Evolutionary conservation across 2,888 invertebrate species (phyloP), one percentile per base, ranked within the genome.

Genomic region (Taenaris catops): DNA sequence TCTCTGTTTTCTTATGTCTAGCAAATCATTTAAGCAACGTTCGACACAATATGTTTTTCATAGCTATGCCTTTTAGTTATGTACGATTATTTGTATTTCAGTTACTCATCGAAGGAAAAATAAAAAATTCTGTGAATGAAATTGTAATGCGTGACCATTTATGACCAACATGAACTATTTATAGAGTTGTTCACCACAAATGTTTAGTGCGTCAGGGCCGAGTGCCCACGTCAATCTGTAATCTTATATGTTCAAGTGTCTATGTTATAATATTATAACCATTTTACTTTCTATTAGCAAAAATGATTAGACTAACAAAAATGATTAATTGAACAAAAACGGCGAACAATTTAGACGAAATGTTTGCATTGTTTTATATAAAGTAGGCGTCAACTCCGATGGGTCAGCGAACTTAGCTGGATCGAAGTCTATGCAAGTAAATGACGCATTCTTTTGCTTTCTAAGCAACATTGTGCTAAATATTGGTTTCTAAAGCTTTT

Each of bases 141-240:
- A 18, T 33, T 25, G 12, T 21, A 16, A 27, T 10, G 11, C 31
- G 21, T 31, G 26, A 17, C 7, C 20, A 27, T 26, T 35, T 38
- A 35, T 42, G 42, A 47, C 31, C 41, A 43, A 45, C 28, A 28
- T 32, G 7, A 31, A 25, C 34, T 47, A 44, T 44, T 38, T 42
- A 40, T 38, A 25, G 33, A 14, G 10, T 23, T 28, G 21, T 35
- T 33, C 34, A 27, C 38, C 34, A 25, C 29, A 41, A 34, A 26
- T 27, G 39, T 10, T 20, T 8, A 20, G 24, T 41, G 40, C 46
- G 47, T 48, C 42, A 48, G 33, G 25, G 25, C 17, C 18, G 28
- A 23, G 28, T 25, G 31, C 26, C 26, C 37, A 41, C 42, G 42
- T 45, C 42, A 43, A 34, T 21, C 33, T 18, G 27, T 29, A 31